These are phyloP conservation scores for Heteractis magnifica DNA, from an alignment of 92 coral and sea anemone genomes.

Conservation along the genomic window DNA sequence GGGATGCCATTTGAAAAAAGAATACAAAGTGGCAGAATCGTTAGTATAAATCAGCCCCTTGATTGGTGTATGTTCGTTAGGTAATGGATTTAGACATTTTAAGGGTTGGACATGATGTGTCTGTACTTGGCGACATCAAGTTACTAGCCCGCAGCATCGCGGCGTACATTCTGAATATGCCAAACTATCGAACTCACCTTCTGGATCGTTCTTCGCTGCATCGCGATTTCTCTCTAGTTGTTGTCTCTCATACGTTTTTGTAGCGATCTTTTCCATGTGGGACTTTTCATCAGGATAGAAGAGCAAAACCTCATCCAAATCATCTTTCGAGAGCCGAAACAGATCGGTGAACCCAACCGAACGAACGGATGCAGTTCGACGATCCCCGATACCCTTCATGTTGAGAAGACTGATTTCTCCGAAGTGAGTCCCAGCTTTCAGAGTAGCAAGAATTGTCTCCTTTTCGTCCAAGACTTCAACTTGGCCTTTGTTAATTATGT, in stretches of 20 bases:
- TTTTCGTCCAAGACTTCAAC: conserved; percentile 77
- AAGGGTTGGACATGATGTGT: too few relatives aligned
- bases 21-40: too few relatives aligned
- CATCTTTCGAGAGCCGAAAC: conserved; percentile 84
- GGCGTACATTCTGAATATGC: too few relatives aligned
- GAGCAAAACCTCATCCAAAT: conserved; percentile 80
- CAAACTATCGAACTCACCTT: conserved; percentile 12
- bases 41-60: too few relatives aligned
- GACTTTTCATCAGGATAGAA: conserved; percentile 79
- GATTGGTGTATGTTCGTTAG: too few relatives aligned
- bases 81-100: too few relatives aligned
- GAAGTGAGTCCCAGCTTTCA: conserved; percentile 87
- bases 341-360: conserved; percentile 96
- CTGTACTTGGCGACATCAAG: too few relatives aligned
- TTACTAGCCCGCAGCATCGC: too few relatives aligned
- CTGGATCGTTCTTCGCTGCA: conserved; percentile 13
- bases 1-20: too few relatives aligned
- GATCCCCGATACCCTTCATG: conserved; percentile 91
- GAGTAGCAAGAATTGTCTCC: conserved; percentile 71
- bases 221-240: conserved; percentile 56
- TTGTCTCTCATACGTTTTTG: conserved; percentile 76
- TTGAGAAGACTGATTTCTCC: conserved; percentile 94
- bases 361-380: conserved; percentile 95
- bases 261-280: conserved; percentile 84
- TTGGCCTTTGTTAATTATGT: conserved; percentile 86